Conservation (phyloP, 1,140 invertebrate species). For the Geopemphigus sp. region DNA sequence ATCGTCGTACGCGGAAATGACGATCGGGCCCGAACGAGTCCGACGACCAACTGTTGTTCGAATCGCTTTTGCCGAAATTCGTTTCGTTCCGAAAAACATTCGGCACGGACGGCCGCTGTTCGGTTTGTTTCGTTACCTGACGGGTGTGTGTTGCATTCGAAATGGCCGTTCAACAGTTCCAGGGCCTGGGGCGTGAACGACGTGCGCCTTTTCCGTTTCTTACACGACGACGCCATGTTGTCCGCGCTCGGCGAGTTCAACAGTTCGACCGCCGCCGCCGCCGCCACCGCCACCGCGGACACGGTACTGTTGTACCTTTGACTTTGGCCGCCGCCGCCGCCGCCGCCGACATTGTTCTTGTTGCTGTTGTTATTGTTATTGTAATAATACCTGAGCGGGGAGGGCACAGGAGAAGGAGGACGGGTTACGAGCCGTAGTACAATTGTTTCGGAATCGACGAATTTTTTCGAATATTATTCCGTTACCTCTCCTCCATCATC, state of each 20-base stretch:
- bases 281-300: not conserved
- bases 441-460: too few relatives aligned
- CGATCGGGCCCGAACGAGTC: too few relatives aligned
- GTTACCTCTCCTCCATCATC: constrained; percentile 29
- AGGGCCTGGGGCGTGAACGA: constrained; percentile 95
- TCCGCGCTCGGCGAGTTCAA: not conserved
- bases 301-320: constrained; percentile 3
- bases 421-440: too few relatives aligned
- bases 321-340: not conserved
- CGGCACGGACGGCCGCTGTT: too few relatives aligned
- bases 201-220: constrained; percentile 92
- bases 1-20: too few relatives aligned
- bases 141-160: constrained; percentile 95
- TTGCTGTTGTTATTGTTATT: constrained; percentile 17
- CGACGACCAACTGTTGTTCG: too few relatives aligned
- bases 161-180: constrained; percentile 91
- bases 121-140: constrained; percentile 75
- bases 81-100: too few relatives aligned
- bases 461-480: not conserved
- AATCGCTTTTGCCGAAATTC: too few relatives aligned
- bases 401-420: too few relatives aligned
- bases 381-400: constrained; percentile 19
- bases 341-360: not conserved
- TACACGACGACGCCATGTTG: constrained; percentile 91
- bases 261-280: constrained; percentile 13